Conservation (phyloP, 1,140 invertebrate genomes). For the Ostrea denselamellosa region DNA sequence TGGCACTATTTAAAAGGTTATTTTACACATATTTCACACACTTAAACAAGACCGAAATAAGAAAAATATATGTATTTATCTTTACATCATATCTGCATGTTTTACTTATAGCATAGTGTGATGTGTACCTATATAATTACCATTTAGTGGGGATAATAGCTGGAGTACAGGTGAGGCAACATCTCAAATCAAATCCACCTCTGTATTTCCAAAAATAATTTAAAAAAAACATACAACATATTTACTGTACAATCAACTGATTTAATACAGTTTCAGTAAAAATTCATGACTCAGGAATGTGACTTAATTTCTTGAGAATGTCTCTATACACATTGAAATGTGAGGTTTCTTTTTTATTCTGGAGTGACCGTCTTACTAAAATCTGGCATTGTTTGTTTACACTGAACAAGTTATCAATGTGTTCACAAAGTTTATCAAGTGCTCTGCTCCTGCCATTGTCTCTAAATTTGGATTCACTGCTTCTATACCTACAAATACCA, state of each 20-base stretch:
- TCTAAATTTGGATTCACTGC: not conserved
- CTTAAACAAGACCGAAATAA: no score
- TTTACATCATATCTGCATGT: no score
- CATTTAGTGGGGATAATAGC: no score
- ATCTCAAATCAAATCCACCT: not conserved
- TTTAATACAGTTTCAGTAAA: not conserved
- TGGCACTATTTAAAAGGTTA: no score
- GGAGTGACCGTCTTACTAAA: not conserved
- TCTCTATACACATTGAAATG: conserved; percentile 21
- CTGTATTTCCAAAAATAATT: not conserved
- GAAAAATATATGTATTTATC: no score
- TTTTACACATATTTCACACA: no score
- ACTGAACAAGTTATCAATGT: not conserved
- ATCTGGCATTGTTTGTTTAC: not conserved
- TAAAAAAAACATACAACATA: not conserved
- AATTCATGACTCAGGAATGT: not conserved
- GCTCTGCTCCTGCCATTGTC: not conserved
- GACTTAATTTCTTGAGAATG: not conserved
- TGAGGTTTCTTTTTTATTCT: not conserved
- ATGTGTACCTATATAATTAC: no score
- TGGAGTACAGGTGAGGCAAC: no score
- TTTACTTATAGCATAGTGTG: no score
- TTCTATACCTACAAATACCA: not conserved
- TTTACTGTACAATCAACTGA: not conserved
- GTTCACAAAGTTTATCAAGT: not conserved